Conservation (phyloP, 2,113 vertebrate genomes). For the Syngnathus scovelli region DNA sequence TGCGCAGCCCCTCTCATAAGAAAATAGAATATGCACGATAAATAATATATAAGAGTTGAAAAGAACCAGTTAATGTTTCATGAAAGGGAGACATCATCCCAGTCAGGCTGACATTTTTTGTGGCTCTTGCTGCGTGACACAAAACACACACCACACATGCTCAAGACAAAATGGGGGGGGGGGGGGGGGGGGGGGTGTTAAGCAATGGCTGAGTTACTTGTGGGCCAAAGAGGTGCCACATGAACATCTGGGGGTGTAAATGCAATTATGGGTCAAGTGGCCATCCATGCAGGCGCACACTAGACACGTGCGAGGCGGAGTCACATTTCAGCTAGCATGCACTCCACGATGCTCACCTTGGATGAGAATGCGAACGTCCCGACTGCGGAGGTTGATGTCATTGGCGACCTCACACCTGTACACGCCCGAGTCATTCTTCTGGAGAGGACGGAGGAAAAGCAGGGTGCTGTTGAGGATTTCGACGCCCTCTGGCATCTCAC, state of each 20-base stretch:
- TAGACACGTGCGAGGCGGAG: slow-evolving; percentile 38
- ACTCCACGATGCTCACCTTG: slow-evolving; percentile 79
- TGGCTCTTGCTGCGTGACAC: slow-evolving; percentile 60
- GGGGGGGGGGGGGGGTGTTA: too few species aligned
- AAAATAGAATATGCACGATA: slow-evolving; percentile 64
- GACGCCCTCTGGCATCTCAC: slow-evolving; percentile 86
- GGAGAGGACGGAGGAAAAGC: slow-evolving; percentile 84
- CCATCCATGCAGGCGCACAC: slow-evolving; percentile 12
- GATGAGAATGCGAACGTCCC: slow-evolving; percentile 86
- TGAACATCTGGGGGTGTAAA: slow-evolving; percentile 54
- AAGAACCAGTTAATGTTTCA: slow-evolving; percentile 73
- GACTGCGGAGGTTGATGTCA: slow-evolving; percentile 84
- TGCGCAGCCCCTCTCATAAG: slow-evolving; percentile 63
- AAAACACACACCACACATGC: slow-evolving; percentile 40
- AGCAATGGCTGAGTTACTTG: slow-evolving; percentile 45
- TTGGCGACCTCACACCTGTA: slow-evolving; percentile 93
- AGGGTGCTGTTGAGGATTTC: slow-evolving; percentile 84
- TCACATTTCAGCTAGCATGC: slow-evolving; percentile 58
- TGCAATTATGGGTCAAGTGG: slow-evolving; percentile 28
- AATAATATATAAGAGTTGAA: slow-evolving; percentile 73
- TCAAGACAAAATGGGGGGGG: too few species aligned
- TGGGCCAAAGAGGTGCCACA: slow-evolving; percentile 25
- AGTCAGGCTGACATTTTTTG: slow-evolving; percentile 55
- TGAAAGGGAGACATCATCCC: slow-evolving; percentile 73
- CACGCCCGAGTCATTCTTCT: slow-evolving; percentile 88